Conservation (phyloP, 2,888 invertebrate genomes). For the Ophioninae sp. region DNA sequence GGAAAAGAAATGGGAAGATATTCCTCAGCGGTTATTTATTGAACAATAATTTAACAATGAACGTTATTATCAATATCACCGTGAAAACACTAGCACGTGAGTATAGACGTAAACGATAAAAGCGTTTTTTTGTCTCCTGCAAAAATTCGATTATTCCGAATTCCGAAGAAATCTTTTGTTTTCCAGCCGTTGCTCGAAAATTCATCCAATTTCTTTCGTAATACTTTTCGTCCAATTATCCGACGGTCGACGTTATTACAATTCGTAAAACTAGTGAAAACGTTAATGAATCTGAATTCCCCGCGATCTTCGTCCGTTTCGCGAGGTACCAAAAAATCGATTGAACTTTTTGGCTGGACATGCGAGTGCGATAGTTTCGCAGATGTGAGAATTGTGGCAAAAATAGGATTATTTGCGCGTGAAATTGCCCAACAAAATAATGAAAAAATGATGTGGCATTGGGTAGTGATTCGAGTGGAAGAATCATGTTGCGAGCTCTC, state of each 20-base stretch:
- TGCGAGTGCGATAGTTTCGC: not conserved
- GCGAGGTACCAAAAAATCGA: not conserved
- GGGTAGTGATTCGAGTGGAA: not conserved
- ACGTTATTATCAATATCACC: too few relatives aligned
- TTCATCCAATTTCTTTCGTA: not conserved
- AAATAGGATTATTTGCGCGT: not conserved
- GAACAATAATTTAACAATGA: not conserved
- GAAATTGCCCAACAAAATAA: not conserved
- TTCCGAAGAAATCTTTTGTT: too few relatives aligned
- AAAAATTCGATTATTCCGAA: too few relatives aligned
- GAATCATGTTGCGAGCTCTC: conserved; percentile 1
- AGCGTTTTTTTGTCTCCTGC: too few relatives aligned
- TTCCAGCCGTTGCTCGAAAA: too few relatives aligned
- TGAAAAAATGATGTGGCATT: not conserved
- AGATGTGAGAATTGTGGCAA: too few relatives aligned
- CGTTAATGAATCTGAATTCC: not conserved
- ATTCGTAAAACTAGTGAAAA: too few relatives aligned
- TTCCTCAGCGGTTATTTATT: not conserved
- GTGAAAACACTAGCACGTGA: too few relatives aligned
- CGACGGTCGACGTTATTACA: not conserved
- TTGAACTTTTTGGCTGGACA: not conserved
- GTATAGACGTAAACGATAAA: too few relatives aligned
- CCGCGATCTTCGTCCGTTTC: not conserved
- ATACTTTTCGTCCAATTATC: not conserved
- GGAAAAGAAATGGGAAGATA: not conserved